Evolutionary conservation across 2,113 vertebrate species (phyloP).

Genomic region (Salminus brasiliensis): DNA sequence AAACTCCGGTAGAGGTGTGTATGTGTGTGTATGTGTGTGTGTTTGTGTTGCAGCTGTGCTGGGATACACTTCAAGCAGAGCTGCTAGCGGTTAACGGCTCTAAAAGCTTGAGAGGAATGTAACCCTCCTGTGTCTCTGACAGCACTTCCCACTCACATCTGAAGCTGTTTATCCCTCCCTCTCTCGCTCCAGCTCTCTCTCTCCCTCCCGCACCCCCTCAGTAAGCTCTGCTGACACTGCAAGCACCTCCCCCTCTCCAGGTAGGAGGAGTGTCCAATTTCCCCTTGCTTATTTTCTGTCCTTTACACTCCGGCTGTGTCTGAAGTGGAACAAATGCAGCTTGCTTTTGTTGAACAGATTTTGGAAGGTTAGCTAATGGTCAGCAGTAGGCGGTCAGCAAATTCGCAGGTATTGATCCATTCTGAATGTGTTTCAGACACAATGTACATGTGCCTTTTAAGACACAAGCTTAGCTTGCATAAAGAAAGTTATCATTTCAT

Average conservation of each 20-base stretch:
- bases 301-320: conserved; percentile 8
- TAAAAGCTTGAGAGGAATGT: conserved; percentile 65
- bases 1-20: conserved; percentile 59
- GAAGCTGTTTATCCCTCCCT: conserved; percentile 54
- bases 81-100: not conserved
- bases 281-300: conserved; percentile 41
- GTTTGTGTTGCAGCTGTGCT: conserved; percentile 53
- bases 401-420: too few species aligned
- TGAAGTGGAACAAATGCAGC: conserved; percentile 33
- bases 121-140: conserved; percentile 67
- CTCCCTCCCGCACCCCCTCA: conserved; percentile 57
- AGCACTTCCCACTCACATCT: conserved; percentile 51
- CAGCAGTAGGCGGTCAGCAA: too few species aligned
- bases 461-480: too few species aligned
- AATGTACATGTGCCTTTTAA: too few species aligned
- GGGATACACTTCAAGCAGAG: conserved; percentile 6
- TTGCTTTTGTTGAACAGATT: too few species aligned
- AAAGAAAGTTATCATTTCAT: too few species aligned
- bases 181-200: conserved; percentile 44
- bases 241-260: conserved; percentile 68
- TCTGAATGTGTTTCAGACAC: too few species aligned
- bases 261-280: conserved; percentile 66
- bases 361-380: too few species aligned
- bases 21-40: conserved; percentile 63
- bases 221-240: conserved; percentile 63